Evolutionary conservation across 2,113 vertebrate genomes (phyloP).

Genomic region (Brachionichthys hirsutus): DNA sequence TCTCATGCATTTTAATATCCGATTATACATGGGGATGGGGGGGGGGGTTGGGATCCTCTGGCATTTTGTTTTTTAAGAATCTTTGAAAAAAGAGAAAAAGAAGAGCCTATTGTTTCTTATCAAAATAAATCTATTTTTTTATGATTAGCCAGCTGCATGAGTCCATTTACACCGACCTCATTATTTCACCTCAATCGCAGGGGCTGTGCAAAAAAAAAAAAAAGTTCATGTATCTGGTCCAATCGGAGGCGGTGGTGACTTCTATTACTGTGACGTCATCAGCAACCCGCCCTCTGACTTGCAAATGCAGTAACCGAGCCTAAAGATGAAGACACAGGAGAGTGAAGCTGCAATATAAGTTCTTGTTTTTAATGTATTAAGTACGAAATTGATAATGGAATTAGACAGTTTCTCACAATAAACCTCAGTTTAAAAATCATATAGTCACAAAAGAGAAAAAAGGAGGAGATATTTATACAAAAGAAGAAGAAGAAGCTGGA

Average conservation of each 20-base stretch:
- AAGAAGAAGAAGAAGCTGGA: too few relatives aligned
- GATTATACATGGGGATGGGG: slow-evolving; percentile 73
- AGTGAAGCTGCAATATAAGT: too few relatives aligned
- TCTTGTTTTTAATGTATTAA: too few relatives aligned
- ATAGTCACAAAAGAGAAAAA: too few relatives aligned
- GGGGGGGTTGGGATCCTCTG: slow-evolving; percentile 52
- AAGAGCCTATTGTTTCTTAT: slow-evolving; percentile 83
- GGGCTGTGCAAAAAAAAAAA: slow-evolving; percentile 93
- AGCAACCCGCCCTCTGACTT: slow-evolving; percentile 44
- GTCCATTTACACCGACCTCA: slow-evolving; percentile 83
- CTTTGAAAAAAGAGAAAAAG: slow-evolving; percentile 88
- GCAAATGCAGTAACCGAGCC: slow-evolving; percentile 35
- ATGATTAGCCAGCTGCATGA: slow-evolving; percentile 75
- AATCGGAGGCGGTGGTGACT: slow-evolving; percentile 91
- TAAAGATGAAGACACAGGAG: not conserved
- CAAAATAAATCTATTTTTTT: slow-evolving; percentile 93
- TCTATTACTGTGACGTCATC: slow-evolving; percentile 82
- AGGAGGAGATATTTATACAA: too few relatives aligned
- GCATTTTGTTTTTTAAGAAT: slow-evolving; percentile 77
- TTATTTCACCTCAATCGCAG: slow-evolving; percentile 91
- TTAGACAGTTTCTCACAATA: not conserved
- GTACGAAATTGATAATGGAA: not conserved
- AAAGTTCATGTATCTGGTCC: slow-evolving; percentile 91
- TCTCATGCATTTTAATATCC: slow-evolving; percentile 90
- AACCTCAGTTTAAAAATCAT: too few relatives aligned